Evolutionary conservation across 2,888 invertebrate species (phyloP).

Genomic region (Oligia latruncula): DNA sequence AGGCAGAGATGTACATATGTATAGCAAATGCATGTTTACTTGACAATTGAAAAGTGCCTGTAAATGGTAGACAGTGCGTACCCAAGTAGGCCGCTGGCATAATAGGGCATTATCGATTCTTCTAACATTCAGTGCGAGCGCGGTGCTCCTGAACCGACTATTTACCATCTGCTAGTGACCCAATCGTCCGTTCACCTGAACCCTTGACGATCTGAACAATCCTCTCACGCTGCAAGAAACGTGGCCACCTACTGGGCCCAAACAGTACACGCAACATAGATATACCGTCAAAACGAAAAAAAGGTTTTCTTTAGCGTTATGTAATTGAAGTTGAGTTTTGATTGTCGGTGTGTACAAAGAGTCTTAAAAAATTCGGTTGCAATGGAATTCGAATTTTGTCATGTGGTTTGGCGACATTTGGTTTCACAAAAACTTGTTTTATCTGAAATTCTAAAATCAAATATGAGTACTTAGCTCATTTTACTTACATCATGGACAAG

Average conservation of each 20-base stretch:
- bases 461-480: neutral
- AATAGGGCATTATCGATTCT: neutral
- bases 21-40: neutral
- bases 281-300: too few species aligned
- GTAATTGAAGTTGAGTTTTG: neutral
- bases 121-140: neutral
- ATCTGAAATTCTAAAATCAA: neutral
- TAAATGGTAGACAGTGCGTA: neutral
- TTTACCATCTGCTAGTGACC: neutral
- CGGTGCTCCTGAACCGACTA: neutral
- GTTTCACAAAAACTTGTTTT: neutral
- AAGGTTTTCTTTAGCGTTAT: neutral
- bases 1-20: neutral
- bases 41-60: neutral
- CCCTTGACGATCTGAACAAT: too few species aligned
- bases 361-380: neutral
- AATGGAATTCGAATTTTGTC: neutral
- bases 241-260: too few species aligned
- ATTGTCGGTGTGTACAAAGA: neutral
- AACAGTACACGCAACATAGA: too few species aligned
- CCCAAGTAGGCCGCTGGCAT: neutral
- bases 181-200: too few species aligned
- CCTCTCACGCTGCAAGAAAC: too few species aligned
- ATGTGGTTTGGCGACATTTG: neutral
- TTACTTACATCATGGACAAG: slow-evolving; percentile 79